Conservation (phyloP, 1,140 invertebrate genomes). For the Ericerus pela region DNA sequence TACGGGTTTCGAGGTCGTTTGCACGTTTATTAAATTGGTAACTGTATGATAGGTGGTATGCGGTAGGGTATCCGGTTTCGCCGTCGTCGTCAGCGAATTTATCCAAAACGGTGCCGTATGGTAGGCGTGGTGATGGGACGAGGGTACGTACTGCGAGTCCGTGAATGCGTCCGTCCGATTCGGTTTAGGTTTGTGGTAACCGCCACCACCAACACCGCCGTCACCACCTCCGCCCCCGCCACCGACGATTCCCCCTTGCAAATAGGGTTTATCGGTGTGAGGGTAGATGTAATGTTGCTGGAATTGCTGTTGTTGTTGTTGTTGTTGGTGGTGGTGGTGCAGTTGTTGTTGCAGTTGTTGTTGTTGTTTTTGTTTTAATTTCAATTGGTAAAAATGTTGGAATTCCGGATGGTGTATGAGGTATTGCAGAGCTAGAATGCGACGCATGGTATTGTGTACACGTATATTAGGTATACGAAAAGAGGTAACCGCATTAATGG, state of each 20-base stretch:
- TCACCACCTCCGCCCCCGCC: too few relatives aligned
- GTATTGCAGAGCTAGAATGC: constrained; percentile 13
- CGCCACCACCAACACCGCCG: too few relatives aligned
- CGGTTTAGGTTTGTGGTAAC: too few relatives aligned
- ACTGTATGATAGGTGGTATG: constrained; percentile 5
- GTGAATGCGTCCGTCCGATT: too few relatives aligned
- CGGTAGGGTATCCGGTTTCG: not conserved
- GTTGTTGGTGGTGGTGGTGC: constrained; percentile 8
- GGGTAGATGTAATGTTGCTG: not conserved
- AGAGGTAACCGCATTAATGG: not conserved
- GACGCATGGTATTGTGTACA: not conserved
- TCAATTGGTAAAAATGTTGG: constrained; percentile 14
- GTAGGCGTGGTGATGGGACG: not conserved
- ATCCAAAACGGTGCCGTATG: constrained; percentile 7
- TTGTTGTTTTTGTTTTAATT: constrained; percentile 15
- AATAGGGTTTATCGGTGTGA: not conserved
- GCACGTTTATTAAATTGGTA: constrained; percentile 2
- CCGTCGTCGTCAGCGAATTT: not conserved
- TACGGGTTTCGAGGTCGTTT: constrained; percentile 4
- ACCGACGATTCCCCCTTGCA: constrained; percentile 1
- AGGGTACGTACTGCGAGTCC: not conserved
- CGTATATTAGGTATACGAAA: not conserved
- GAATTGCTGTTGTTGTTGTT: constrained; percentile 3
- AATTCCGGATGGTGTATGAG: constrained; percentile 17
- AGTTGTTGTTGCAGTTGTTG: not conserved